These are phyloP conservation scores for Drosophila meridiana DNA, from an alignment of 2,888 invertebrate genomes.

Conservation along the genomic window DNA sequence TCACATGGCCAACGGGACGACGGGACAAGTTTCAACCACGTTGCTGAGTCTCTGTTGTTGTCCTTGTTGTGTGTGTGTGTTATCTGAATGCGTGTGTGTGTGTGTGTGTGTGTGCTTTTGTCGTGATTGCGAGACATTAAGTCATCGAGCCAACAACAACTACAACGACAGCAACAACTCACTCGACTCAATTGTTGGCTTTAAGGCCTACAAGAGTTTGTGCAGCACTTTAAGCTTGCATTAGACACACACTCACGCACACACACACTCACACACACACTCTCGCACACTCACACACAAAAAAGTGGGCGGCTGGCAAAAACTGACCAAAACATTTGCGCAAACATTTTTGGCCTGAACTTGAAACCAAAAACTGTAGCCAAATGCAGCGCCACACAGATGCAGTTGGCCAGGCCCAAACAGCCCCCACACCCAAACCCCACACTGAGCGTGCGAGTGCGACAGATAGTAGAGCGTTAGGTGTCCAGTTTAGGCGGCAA, in stretches of 20 bases:
- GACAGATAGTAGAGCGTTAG: slow-evolving; percentile 23
- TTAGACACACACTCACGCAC: slow-evolving; percentile 6
- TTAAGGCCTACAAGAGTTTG: slow-evolving; percentile 63
- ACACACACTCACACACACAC: neutral
- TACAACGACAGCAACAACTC: slow-evolving; percentile 27
- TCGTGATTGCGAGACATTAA: slow-evolving; percentile 80
- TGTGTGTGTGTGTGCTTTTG: slow-evolving; percentile 50
- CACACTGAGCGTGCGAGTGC: slow-evolving; percentile 7
- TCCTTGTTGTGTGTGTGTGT: slow-evolving; percentile 28
- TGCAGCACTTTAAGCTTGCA: slow-evolving; percentile 53
- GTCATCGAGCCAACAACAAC: slow-evolving; percentile 53
- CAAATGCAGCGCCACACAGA: slow-evolving; percentile 40
- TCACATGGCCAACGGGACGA: slow-evolving; percentile 33
- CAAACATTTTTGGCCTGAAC: slow-evolving; percentile 70
- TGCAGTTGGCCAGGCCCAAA: slow-evolving; percentile 4
- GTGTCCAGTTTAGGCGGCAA: slow-evolving; percentile 20
- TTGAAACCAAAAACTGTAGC: slow-evolving; percentile 72
- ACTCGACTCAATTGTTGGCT: slow-evolving; percentile 54
- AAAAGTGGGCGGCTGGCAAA: slow-evolving; percentile 26
- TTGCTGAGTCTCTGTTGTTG: slow-evolving; percentile 2
- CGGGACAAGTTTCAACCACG: slow-evolving; percentile 29
- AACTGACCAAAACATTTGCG: slow-evolving; percentile 42
- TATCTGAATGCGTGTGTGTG: slow-evolving; percentile 26
- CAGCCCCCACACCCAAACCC: neutral
- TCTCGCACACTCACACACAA: slow-evolving; percentile 13